Evolutionary conservation across 2,888 invertebrate genomes (phyloP).

Genomic region (Eretmocerus hayati): DNA sequence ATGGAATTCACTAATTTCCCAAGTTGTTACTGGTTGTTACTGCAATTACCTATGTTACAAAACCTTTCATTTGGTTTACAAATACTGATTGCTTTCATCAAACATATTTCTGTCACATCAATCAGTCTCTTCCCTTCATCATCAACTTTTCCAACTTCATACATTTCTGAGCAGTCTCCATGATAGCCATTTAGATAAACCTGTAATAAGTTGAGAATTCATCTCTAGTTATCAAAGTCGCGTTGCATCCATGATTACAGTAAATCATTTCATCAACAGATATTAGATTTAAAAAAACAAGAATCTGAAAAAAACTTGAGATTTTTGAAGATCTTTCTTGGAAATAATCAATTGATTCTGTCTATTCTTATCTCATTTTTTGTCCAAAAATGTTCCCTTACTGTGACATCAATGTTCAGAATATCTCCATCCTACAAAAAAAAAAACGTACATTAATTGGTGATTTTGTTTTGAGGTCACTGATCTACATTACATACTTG

Average conservation of each 20-base stretch:
- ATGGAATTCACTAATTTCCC: not conserved
- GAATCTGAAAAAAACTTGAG: too few relatives aligned
- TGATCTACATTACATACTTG: too few relatives aligned
- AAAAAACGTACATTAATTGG: too few relatives aligned
- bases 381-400: constrained; percentile 43
- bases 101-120: constrained; percentile 61
- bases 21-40: not conserved
- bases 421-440: constrained; percentile 86
- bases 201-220: constrained; percentile 51
- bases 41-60: constrained; percentile 47
- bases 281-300: constrained; percentile 1
- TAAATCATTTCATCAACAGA: not conserved
- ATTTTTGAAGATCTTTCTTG: constrained; percentile 2
- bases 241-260: too few relatives aligned
- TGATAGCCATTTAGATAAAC: constrained; percentile 78
- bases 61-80: constrained; percentile 53
- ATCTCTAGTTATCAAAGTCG: too few relatives aligned
- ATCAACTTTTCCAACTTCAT: constrained; percentile 77
- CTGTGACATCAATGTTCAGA: constrained; percentile 85
- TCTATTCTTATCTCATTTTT: too few relatives aligned
- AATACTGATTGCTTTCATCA: constrained; percentile 54
- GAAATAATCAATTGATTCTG: constrained; percentile 23
- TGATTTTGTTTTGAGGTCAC: too few relatives aligned
- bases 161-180: constrained; percentile 88
- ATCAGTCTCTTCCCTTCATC: constrained; percentile 64